phyloP scores from a whole-genome alignment of 2,888 invertebrate genomes.

The Diloba caeruleocephala region DNA sequence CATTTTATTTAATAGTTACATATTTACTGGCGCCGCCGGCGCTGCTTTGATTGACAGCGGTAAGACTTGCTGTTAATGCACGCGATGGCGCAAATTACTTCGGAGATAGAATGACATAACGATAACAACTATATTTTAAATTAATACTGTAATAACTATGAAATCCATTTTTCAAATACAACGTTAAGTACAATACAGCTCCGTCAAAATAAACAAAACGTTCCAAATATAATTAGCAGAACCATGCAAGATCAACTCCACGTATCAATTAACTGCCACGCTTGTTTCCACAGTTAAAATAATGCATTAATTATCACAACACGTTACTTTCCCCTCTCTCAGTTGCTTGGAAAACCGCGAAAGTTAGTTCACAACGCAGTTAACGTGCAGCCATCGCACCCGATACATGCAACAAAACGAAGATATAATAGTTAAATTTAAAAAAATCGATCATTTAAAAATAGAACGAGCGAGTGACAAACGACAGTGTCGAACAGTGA shows the following conservation, averaged over 20 bases:
- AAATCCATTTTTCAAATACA: conserved; percentile 8
- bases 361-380: conserved; percentile 74
- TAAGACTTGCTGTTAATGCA: conserved; percentile 10
- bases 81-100: conserved; percentile 16
- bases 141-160: conserved; percentile 9
- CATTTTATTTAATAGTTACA: conserved; percentile 20
- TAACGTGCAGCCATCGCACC: conserved; percentile 66
- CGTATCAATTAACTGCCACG: conserved; percentile 70
- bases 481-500: conserved; percentile 85
- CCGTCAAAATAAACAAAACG: conserved; percentile 46
- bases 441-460: conserved; percentile 66
- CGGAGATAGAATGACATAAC: conserved; percentile 1
- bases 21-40: conserved; percentile 2
- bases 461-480: conserved; percentile 83
- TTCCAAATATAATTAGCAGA: conserved; percentile 22
- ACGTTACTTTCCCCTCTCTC: conserved; percentile 83
- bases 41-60: conserved; percentile 30
- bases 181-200: too few species aligned
- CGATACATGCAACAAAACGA: conserved; percentile 63
- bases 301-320: conserved; percentile 79
- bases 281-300: conserved; percentile 73
- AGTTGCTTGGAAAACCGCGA: conserved; percentile 81
- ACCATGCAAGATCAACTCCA: conserved; percentile 55
- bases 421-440: conserved; percentile 57
- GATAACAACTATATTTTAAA: conserved; percentile 10